Conservation (phyloP, 2,113 vertebrate species). For the Engystomops pustulosus region DNA sequence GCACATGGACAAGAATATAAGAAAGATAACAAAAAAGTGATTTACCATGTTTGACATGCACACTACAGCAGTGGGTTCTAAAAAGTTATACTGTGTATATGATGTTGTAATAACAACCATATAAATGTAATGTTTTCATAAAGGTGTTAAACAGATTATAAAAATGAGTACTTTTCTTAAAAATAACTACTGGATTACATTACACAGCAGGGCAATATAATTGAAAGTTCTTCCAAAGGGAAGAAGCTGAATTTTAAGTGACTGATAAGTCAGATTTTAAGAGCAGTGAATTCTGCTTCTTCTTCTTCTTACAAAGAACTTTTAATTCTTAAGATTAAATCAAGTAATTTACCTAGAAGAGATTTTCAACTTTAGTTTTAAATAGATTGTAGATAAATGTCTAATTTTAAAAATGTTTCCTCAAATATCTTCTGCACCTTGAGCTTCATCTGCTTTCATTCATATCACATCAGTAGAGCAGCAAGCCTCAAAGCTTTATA, state of each 20-base stretch:
- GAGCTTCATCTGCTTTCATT: background rate
- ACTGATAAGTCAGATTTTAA: constrained; percentile 20
- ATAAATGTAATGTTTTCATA: constrained; percentile 36
- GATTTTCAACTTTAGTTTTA: background rate
- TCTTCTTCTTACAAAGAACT: background rate
- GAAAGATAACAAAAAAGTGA: background rate
- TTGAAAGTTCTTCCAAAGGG: background rate
- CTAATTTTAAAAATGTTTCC: constrained; percentile 5
- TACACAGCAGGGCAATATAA: constrained; percentile 7
- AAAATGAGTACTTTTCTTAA: constrained; percentile 28
- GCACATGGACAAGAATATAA: background rate
- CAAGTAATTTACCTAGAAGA: constrained; percentile 6
- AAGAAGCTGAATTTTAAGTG: constrained; percentile 14
- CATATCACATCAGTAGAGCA: background rate
- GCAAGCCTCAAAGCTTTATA: background rate
- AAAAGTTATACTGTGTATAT: background rate
- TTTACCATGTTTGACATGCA: too few relatives aligned
- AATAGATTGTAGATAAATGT: constrained; percentile 4
- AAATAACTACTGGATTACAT: constrained; percentile 34
- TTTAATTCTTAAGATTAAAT: constrained; percentile 9
- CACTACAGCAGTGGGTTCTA: too few relatives aligned
- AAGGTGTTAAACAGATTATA: constrained; percentile 45
- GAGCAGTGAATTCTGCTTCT: background rate
- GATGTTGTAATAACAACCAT: background rate
- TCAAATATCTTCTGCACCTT: background rate